Conservation (phyloP, 37 sponge, comb jelly and placozoan species). For the Corticium candelabrum region DNA sequence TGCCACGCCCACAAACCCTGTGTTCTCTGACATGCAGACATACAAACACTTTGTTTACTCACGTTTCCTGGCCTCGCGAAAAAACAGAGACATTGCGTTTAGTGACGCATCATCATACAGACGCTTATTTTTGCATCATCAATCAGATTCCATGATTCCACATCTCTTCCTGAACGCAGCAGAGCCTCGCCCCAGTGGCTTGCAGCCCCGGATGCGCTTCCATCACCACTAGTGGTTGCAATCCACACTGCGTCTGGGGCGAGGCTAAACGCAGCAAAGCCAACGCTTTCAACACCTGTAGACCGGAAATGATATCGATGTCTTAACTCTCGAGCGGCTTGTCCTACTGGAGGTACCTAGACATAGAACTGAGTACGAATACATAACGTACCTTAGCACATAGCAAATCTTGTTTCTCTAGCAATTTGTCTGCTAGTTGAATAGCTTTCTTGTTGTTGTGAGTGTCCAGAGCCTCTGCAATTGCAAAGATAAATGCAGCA, state of each 20-base stretch:
- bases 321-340: not conserved
- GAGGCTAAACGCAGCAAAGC: too few species aligned
- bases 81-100: constrained; percentile 80
- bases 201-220: too few species aligned
- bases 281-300: constrained; percentile 84
- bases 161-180: constrained; percentile 45
- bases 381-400: constrained; percentile 77
- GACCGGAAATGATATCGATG: not conserved
- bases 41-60: constrained; percentile 1
- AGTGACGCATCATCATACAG: constrained; percentile 77
- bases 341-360: too few species aligned
- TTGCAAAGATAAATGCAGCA: not conserved
- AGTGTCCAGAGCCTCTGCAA: constrained; percentile 88
- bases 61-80: constrained; percentile 72
- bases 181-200: too few species aligned
- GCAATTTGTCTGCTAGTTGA: constrained; percentile 79
- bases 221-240: too few species aligned
- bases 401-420: constrained; percentile 74
- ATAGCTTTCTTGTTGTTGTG: constrained; percentile 89
- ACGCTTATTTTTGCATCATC: constrained; percentile 31
- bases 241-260: too few species aligned
- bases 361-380: too few species aligned
- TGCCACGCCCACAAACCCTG: constrained; percentile 10
- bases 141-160: constrained; percentile 38
- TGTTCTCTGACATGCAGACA: not conserved